Conservation (phyloP, 2,888 invertebrate species). For the Julus scanicus region DNA sequence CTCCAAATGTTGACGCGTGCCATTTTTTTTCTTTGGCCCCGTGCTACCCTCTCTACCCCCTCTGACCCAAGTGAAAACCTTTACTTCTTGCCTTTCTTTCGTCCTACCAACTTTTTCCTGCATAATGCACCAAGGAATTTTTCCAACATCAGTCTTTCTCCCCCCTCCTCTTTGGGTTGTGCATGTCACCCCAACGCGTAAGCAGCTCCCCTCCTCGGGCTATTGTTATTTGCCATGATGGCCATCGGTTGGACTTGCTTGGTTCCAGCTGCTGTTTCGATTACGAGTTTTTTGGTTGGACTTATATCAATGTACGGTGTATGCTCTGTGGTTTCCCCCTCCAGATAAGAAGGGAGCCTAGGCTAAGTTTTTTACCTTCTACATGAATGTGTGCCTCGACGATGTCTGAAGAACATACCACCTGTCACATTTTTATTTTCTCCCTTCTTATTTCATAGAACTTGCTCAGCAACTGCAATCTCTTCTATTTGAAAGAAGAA, state of each 20-base stretch:
- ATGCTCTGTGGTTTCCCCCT: background rate
- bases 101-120: conserved; percentile 29
- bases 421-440: conserved; percentile 40
- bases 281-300: background rate
- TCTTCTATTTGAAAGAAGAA: background rate
- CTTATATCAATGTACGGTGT: background rate
- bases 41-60: no score
- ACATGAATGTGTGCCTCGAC: conserved; percentile 7
- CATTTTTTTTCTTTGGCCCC: background rate
- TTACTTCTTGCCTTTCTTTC: conserved; percentile 21
- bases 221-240: background rate
- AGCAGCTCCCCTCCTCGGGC: background rate
- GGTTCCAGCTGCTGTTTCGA: conserved; percentile 17
- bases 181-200: background rate
- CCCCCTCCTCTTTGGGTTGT: background rate
- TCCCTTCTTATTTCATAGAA: background rate
- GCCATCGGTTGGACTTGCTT: background rate
- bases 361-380: background rate
- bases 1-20: conserved; percentile 7
- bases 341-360: background rate
- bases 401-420: conserved; percentile 3
- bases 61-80: conserved; percentile 35
- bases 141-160: conserved; percentile 20
- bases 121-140: conserved; percentile 34
- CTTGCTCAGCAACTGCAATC: background rate